A percentile compares a stretch with the other conserved stretches of the same genome.
These are phyloP conservation scores for Cyprinus carpio DNA, from an alignment of 2,113 vertebrate genomes.

Conservation along the genomic window DNA sequence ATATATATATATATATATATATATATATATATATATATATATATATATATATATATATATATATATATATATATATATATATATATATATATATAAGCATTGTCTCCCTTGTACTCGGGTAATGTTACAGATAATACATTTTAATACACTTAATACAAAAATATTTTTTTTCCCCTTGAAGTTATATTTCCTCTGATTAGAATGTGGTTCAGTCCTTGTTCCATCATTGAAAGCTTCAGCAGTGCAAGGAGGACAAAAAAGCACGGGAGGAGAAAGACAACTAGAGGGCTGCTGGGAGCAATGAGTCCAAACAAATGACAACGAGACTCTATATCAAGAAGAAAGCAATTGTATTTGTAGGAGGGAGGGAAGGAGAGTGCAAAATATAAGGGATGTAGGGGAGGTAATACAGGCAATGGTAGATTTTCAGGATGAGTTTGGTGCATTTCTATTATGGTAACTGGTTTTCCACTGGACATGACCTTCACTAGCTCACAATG, in stretches of 20 bases:
- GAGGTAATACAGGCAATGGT: neutral
- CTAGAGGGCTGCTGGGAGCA: neutral
- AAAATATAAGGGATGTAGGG: neutral
- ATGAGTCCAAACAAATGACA: conserved; percentile 9
- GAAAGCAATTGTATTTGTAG: conserved; percentile 5
- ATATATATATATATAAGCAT: neutral
- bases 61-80: no score
- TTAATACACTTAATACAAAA: no score
- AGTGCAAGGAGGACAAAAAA: neutral
- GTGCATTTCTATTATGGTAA: conserved; percentile 34
- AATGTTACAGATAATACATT: neutral
- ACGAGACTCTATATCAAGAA: neutral
- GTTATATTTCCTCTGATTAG: neutral
- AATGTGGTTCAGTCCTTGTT: neutral
- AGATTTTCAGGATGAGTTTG: conserved; percentile 11
- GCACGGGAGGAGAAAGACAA: neutral
- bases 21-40: no score
- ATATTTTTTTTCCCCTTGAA: neutral
- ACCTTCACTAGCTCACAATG: conserved; percentile 40
- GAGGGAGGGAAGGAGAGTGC: neutral
- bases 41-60: no score
- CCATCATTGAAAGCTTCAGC: neutral
- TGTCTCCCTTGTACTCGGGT: neutral
- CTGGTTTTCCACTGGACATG: conserved; percentile 37
- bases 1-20: no score